Percentiles rank a stretch among this genome's conserved stretches.
Evolutionary conservation across 1,140 invertebrate species (phyloP).

Genomic region (Lasaia peninsularis): DNA sequence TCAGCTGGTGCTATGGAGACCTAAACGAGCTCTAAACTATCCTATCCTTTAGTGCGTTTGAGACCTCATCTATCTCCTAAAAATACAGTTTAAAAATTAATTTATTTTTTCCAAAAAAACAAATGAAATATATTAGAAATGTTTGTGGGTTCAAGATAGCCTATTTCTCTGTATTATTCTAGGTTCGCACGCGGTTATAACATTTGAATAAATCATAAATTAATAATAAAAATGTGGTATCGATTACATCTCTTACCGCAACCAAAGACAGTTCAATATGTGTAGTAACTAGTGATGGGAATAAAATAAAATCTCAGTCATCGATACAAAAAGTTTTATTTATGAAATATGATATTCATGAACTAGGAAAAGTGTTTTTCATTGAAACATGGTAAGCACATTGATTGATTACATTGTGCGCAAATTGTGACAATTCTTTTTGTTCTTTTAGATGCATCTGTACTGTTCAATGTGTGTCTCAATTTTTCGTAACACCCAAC

Average conservation of each 20-base stretch:
- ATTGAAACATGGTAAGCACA: slow-evolving; percentile 31
- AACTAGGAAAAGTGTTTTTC: slow-evolving; percentile 23
- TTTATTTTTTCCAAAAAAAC: too few relatives aligned
- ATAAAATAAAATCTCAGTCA: slow-evolving; percentile 29
- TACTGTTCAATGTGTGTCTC: too few relatives aligned
- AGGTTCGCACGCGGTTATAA: slow-evolving; percentile 29
- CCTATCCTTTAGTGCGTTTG: too few relatives aligned
- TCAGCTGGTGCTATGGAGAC: too few relatives aligned
- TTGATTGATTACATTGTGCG: slow-evolving; percentile 22
- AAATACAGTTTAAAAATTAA: too few relatives aligned
- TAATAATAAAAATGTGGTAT: slow-evolving; percentile 24
- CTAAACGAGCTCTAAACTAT: too few relatives aligned
- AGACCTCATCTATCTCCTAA: too few relatives aligned
- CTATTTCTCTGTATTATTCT: slow-evolving; percentile 27
- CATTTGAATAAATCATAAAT: slow-evolving; percentile 29
- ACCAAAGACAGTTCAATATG: slow-evolving; percentile 22
- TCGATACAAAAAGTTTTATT: slow-evolving; percentile 29
- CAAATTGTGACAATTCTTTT: slow-evolving; percentile 25
- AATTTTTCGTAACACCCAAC: too few relatives aligned
- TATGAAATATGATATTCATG: slow-evolving; percentile 6
- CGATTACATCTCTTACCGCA: slow-evolving; percentile 21
- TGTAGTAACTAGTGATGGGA: slow-evolving; percentile 29
- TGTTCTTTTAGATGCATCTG: slow-evolving; percentile 22
- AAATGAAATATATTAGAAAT: slow-evolving; percentile 9
- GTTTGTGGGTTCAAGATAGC: slow-evolving; percentile 21